These are phyloP conservation scores for Ariopsis seemanni DNA, from an alignment of 2,113 vertebrate species.

Conservation along the genomic window DNA sequence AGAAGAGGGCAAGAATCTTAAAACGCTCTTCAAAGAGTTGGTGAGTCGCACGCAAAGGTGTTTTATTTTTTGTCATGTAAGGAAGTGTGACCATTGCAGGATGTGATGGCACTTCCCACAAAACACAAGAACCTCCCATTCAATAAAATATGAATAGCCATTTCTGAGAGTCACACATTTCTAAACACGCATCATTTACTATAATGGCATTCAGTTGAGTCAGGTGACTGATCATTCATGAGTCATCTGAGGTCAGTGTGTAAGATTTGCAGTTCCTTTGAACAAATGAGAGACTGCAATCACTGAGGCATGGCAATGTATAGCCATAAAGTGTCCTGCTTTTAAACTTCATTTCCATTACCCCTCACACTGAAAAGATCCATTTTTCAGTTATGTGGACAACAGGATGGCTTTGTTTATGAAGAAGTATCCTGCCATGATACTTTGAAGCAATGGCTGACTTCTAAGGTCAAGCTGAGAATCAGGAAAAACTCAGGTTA, in stretches of 20 bases:
- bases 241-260: neutral
- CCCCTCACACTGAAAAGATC: conserved; percentile 47
- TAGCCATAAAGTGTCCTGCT: conserved; percentile 7
- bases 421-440: conserved; percentile 50
- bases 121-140: neutral
- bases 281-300: neutral
- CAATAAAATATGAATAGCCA: conserved; percentile 19
- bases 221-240: neutral
- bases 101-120: neutral
- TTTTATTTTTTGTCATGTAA: neutral
- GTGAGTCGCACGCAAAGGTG: conserved; percentile 66
- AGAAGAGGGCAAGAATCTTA: conserved; percentile 80
- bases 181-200: conserved; percentile 11
- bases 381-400: conserved; percentile 57
- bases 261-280: conserved; percentile 1
- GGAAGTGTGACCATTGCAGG: conserved; percentile 18
- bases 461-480: conserved; percentile 48
- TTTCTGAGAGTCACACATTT: conserved; percentile 1
- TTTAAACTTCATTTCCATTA: conserved; percentile 37
- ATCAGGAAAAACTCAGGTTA: conserved; percentile 37
- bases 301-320: neutral
- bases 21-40: conserved; percentile 82
- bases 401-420: conserved; percentile 60
- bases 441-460: conserved; percentile 49
- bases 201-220: neutral